Percentiles rank a stretch among this genome's conserved stretches.
phyloP scores from a whole-genome alignment of 2,113 vertebrate genomes.

The Podiceps cristatus region DNA sequence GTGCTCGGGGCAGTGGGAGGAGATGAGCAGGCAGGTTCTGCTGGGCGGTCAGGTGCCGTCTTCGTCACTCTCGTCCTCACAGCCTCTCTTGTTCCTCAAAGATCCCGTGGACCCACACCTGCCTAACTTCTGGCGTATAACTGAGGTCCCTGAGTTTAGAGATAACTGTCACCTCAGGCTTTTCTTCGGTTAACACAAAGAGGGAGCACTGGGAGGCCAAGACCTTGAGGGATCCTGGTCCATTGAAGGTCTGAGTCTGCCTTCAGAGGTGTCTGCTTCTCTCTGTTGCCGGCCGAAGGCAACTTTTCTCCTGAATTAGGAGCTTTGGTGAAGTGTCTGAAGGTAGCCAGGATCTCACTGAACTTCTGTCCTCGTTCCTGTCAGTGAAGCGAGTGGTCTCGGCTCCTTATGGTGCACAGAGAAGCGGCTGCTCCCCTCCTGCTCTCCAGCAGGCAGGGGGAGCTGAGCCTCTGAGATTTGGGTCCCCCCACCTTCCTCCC shows the following conservation, averaged over 20 bases:
- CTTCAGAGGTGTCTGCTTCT: not conserved
- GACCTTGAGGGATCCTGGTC: not conserved
- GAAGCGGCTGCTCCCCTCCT: not conserved
- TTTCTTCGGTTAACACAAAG: not conserved
- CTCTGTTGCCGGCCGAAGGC: not conserved
- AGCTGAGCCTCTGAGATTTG: not conserved
- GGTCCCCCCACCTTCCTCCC: not conserved
- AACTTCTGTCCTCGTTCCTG: not conserved
- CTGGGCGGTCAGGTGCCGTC: accelerated
- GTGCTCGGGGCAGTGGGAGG: accelerated
- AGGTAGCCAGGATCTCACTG: not conserved
- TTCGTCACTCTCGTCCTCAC: not conserved
- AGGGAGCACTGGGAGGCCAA: not conserved
- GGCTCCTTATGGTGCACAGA: not conserved
- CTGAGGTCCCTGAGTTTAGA: not conserved
- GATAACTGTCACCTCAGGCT: not conserved
- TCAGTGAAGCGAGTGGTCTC: not conserved
- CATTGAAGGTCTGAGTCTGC: not conserved
- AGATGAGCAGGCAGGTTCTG: not conserved
- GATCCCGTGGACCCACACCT: accelerated
- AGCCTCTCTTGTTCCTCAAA: not conserved
- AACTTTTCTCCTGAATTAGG: not conserved
- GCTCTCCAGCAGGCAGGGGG: accelerated
- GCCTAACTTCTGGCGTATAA: not conserved
- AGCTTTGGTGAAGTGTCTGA: not conserved